Base-by-base conservation (phyloP, 1,140 invertebrate genomes). In the Goniozus legneri region DNA sequence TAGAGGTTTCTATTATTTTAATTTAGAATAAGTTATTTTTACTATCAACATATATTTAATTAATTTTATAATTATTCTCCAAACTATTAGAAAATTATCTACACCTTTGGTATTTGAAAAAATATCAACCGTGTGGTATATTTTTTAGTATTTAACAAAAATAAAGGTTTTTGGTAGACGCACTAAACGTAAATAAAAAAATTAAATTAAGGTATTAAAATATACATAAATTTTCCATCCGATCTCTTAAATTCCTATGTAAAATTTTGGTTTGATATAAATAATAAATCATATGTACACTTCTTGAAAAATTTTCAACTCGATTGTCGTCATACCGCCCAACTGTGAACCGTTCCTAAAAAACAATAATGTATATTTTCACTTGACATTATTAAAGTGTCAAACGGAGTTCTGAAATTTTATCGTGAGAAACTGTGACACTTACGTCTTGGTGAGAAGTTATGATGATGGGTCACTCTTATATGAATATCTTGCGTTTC, bases 401-500 rank as follows among this genome's bases (percentile, higher is more conserved):
- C n/a, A n/a, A n/a, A n/a, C n/a, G n/a, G n/a, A n/a, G n/a, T n/a
- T n/a, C n/a, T n/a, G n/a, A n/a, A n/a, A n/a, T n/a, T n/a, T n/a
- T n/a, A n/a, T n/a, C n/a, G 24, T 27, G 24, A 10, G 24, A 27
- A 6, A 22, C 18, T 15, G 14, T n/a, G 31, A 45, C 62, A 70
- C 77, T 79, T 66, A 79, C 76, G 63, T 52, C 71, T 65, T 40
- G 69, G 64, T 50, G 76, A 70, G 58, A 76, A 75, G 54, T 76
- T 77, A 43, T 78, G 76, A 60, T 67, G 69, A 63, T 77, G 76
- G 18, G 75, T 78, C 35, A 79, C 76, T 64, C 76, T 62, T 61
- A 78, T 78, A 55, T 76, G 76, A 64, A 78, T 79, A 67, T 79
- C 73, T 58, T 75, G 75, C 13, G 70, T 77, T 49, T 77, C 74